A percentile compares a stretch with the other conserved stretches of the same genome.
These are phyloP conservation scores for Notoglanidium macrostoma DNA, from an alignment of 2,797 vertebrate species.

Conservation along the genomic window DNA sequence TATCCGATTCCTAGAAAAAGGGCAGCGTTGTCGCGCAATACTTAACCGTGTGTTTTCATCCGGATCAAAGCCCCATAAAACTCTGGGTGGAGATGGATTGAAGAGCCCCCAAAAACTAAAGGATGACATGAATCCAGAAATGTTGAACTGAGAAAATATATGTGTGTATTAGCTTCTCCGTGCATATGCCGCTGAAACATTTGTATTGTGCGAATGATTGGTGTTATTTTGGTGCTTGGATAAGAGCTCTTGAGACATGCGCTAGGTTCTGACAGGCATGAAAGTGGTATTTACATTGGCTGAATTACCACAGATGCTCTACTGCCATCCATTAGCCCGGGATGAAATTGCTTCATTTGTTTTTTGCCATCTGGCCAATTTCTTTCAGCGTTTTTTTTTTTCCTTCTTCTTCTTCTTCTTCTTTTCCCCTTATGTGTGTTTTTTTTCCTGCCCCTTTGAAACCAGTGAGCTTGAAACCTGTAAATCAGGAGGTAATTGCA, in stretches of 20 bases:
- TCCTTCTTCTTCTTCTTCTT: background rate
- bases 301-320: conserved; percentile 59
- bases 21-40: too few relatives aligned
- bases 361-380: conserved; percentile 57
- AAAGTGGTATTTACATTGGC: conserved; percentile 58
- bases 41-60: background rate
- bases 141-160: background rate
- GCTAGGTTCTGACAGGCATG: conserved; percentile 52
- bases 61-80: background rate
- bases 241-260: conserved; percentile 38
- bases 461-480: conserved; percentile 23
- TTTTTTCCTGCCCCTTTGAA: conserved; percentile 17
- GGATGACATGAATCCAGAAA: background rate
- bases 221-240: conserved; percentile 39
- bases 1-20: too few relatives aligned
- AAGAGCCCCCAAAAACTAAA: background rate
- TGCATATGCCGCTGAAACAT: conserved; percentile 3
- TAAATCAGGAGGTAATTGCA: conserved; percentile 46
- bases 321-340: conserved; percentile 49
- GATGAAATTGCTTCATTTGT: conserved; percentile 61
- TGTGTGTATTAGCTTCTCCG: conserved; percentile 7
- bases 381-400: conserved; percentile 6
- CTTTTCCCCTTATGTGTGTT: conserved; percentile 13
- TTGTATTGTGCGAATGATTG: conserved; percentile 38
- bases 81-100: too few relatives aligned